Evolutionary conservation across 1,140 invertebrate species (phyloP).

Genomic region (Tribolium castaneum): DNA sequence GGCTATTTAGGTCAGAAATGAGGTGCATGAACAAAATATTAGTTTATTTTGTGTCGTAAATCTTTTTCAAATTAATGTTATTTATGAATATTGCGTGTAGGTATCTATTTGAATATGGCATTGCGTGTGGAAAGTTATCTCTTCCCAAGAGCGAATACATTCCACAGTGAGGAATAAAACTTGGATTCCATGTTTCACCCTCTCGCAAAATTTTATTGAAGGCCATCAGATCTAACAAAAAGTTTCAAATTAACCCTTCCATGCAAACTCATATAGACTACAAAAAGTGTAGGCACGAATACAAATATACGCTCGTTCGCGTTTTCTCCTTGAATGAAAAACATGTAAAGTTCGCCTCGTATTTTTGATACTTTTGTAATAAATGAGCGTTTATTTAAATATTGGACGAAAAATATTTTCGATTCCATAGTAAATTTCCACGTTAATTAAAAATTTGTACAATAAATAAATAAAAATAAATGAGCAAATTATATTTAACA

Average conservation of each 20-base stretch:
- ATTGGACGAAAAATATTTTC: too few relatives aligned
- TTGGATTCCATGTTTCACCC: not conserved
- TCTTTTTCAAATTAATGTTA: constrained; percentile 7
- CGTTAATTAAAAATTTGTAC: too few relatives aligned
- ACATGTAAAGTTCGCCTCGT: too few relatives aligned
- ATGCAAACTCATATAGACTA: not conserved
- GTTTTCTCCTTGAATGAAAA: too few relatives aligned
- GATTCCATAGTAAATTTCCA: too few relatives aligned
- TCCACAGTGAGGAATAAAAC: not conserved
- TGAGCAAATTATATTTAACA: too few relatives aligned
- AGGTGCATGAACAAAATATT: not conserved
- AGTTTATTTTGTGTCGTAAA: constrained; percentile 4
- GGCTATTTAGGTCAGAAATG: not conserved
- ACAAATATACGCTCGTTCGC: too few relatives aligned
- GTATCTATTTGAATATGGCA: constrained; percentile 10
- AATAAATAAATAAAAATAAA: too few relatives aligned
- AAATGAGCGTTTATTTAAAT: too few relatives aligned
- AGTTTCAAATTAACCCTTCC: not conserved
- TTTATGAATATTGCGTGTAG: constrained; percentile 25
- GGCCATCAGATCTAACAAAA: not conserved
- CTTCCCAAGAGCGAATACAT: not conserved
- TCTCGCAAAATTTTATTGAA: not conserved
- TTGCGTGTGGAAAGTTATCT: constrained; percentile 15
- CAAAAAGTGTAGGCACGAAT: not conserved
- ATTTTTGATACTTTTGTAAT: too few relatives aligned